Percentiles rank a stretch among this genome's conserved stretches.
These are phyloP conservation scores for Thinocorus orbignyianus DNA, from an alignment of 2,113 vertebrate genomes.

Conservation along the genomic window DNA sequence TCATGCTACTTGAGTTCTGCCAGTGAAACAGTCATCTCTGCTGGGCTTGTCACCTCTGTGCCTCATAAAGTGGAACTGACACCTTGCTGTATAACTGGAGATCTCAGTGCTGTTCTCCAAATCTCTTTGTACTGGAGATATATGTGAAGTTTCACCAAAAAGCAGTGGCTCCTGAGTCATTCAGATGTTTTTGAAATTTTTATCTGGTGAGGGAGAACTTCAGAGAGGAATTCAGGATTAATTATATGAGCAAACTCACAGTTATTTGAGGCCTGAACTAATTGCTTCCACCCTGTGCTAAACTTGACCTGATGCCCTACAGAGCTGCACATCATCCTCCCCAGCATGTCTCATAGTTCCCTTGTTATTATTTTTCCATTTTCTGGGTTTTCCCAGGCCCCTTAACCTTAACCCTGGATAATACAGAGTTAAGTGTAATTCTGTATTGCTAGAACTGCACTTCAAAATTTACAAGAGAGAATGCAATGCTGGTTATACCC, in stretches of 20 bases:
- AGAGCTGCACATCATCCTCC: slow-evolving; percentile 39
- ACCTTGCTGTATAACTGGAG: not conserved
- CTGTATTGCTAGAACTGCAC: not conserved
- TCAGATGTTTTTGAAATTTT: not conserved
- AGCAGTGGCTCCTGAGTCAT: not conserved
- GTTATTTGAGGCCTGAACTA: slow-evolving; percentile 28
- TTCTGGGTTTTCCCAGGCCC: slow-evolving; percentile 59
- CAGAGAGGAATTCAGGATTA: slow-evolving; percentile 16
- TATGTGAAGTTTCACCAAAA: not conserved
- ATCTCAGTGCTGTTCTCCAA: not conserved
- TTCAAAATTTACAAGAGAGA: not conserved
- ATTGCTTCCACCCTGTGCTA: slow-evolving; percentile 45
- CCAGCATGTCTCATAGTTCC: slow-evolving; percentile 39
- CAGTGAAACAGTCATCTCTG: not conserved
- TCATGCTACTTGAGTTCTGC: not conserved
- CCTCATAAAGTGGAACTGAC: not conserved
- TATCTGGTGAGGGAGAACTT: not conserved
- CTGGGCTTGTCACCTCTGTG: not conserved
- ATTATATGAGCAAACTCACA: slow-evolving; percentile 22
- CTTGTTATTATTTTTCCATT: slow-evolving; percentile 52
- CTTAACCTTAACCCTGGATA: slow-evolving; percentile 28
- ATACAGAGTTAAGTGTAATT: not conserved
- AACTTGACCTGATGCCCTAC: slow-evolving; percentile 55
- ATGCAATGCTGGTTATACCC: not conserved
- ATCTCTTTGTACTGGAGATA: not conserved